Percentiles rank a stretch among this genome's conserved stretches.
Conservation (phyloP, 2,797 vertebrate genomes). For the Muscicapa striata region DNA sequence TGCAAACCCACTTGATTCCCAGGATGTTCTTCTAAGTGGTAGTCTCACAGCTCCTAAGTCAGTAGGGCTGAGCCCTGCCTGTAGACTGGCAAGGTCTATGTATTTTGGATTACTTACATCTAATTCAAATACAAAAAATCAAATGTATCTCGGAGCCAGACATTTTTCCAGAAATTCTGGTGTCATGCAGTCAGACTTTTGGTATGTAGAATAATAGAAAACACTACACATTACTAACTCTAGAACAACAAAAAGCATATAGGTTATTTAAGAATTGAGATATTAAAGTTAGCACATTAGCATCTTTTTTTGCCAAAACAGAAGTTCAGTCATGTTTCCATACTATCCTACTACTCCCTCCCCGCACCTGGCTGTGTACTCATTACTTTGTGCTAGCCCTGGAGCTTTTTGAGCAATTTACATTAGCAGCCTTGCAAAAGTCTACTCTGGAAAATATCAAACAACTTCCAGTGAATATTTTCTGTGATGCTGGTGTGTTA, state of each 20-base stretch:
- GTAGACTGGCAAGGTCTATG: neutral
- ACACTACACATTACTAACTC: neutral
- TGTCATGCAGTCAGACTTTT: neutral
- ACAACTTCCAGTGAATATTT: neutral
- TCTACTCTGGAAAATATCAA: neutral
- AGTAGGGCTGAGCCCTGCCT: neutral
- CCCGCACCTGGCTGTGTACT: neutral
- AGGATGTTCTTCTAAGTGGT: slow-evolving; percentile 47
- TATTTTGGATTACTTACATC: neutral
- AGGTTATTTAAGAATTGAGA: neutral
- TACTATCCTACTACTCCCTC: neutral
- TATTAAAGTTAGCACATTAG: neutral
- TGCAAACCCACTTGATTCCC: slow-evolving; percentile 43
- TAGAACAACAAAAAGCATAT: neutral
- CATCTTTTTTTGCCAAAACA: neutral
- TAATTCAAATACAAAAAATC: neutral
- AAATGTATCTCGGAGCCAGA: neutral
- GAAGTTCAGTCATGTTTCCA: neutral
- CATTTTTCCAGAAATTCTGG: neutral
- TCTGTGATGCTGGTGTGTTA: neutral
- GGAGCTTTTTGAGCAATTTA: neutral
- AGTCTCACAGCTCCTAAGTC: slow-evolving; percentile 30
- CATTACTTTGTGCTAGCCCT: neutral
- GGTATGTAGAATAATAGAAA: neutral
- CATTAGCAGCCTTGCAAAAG: neutral